phyloP scores from a whole-genome alignment of 2,888 invertebrate genomes.

The Ophion obscuratus region DNA sequence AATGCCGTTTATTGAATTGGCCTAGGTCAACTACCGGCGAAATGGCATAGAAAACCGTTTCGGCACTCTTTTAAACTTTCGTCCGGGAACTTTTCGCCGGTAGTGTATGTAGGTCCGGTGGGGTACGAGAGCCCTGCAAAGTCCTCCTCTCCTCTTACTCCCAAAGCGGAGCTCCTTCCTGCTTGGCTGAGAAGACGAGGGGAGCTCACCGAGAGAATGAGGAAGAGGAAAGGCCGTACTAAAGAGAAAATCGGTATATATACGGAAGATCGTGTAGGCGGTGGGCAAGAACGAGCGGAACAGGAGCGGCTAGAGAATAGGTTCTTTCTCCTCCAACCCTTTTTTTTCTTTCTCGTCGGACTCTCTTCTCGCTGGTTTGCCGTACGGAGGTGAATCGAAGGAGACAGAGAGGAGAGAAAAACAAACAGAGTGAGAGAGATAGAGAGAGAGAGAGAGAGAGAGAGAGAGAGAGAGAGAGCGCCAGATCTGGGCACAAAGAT shows the following conservation, averaged over 20 bases:
- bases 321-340: constrained; percentile 38
- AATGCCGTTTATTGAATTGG: no score
- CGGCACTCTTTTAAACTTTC: no score
- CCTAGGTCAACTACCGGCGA: no score
- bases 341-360: constrained; percentile 16
- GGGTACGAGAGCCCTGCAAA: constrained; percentile 11
- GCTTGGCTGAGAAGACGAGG: constrained; percentile 12
- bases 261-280: constrained; percentile 59
- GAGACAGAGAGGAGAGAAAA: constrained; percentile 47
- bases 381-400: constrained; percentile 57
- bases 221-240: constrained; percentile 58
- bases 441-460: constrained; percentile 75
- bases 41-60: no score
- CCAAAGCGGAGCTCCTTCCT: constrained; percentile 20
- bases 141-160: not conserved
- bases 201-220: constrained; percentile 51
- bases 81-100: no score
- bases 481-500: constrained; percentile 81
- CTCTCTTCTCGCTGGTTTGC: constrained; percentile 33
- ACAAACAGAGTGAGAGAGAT: constrained; percentile 76
- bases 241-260: constrained; percentile 60
- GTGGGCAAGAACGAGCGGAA: constrained; percentile 56
- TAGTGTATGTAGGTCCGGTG: not conserved
- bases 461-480: constrained; percentile 71
- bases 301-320: constrained; percentile 60